phyloP scores from a whole-genome alignment of 53 echinoderm and acorn worm species.

The Patiria pectinifera region DNA sequence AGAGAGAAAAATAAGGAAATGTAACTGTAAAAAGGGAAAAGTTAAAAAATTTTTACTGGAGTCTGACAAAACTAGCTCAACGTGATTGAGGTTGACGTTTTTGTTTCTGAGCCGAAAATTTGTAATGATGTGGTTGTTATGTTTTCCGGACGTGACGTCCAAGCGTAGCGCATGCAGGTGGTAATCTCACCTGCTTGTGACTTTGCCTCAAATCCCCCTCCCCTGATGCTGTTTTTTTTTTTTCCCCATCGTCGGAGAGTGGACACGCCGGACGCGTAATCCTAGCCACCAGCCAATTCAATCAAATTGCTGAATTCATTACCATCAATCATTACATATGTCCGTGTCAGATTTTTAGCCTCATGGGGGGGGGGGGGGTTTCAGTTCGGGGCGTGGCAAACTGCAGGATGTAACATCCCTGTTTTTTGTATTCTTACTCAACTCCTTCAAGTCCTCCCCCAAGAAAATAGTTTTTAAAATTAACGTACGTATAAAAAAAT shows the following conservation, averaged over 20 bases:
- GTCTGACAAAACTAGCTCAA: no score
- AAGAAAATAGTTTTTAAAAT: no score
- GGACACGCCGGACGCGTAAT: background rate
- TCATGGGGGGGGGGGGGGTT: background rate
- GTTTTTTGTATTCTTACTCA: no score
- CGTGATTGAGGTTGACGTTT: no score
- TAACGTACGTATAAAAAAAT: no score
- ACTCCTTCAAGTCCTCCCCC: no score
- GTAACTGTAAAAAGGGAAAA: no score
- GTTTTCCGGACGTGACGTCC: background rate
- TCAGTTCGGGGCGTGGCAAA: background rate
- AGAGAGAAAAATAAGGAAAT: no score
- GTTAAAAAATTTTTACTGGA: no score
- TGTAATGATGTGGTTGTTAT: background rate
- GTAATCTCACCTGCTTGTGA: background rate
- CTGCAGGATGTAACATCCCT: no score
- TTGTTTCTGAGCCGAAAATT: no score
- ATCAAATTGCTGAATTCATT: constrained; percentile 14
- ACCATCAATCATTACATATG: constrained; percentile 41
- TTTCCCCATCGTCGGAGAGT: background rate
- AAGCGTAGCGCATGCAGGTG: constrained; percentile 3
- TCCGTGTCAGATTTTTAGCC: background rate
- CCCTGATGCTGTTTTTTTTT: background rate
- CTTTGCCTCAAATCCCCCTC: background rate
- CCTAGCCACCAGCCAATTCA: constrained; percentile 12